These are phyloP conservation scores for Temnothorax nylanderi DNA, from an alignment of 1,140 invertebrate species.

Conservation along the genomic window DNA sequence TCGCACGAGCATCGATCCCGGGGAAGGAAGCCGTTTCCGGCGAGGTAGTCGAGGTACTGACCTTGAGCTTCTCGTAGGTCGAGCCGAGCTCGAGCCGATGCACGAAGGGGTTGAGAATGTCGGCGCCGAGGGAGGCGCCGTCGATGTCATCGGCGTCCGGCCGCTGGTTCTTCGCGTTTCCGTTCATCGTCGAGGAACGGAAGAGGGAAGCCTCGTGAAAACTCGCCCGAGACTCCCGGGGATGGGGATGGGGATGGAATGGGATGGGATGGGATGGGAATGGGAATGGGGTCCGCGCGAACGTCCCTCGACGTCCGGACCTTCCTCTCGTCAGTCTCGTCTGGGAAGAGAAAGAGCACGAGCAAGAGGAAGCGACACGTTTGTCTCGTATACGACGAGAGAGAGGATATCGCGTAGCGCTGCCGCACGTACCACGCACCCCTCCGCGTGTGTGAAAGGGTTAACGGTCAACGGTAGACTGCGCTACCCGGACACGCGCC, in stretches of 20 bases:
- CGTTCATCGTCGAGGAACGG: constrained; percentile 39
- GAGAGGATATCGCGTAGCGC: not conserved
- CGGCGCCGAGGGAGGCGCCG: constrained; percentile 80
- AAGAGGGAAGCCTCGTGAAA: not conserved
- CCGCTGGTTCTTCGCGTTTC: constrained; percentile 52
- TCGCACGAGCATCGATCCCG: constrained; percentile 63
- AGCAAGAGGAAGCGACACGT: not conserved
- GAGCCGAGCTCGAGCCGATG: constrained; percentile 93
- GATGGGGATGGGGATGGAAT: not conserved
- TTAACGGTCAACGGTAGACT: constrained; percentile 68
- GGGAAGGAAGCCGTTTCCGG: not conserved
- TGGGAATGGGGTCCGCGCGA: not conserved
- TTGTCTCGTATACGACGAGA: not conserved
- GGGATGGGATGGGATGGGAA: not conserved
- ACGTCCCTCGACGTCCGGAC: not conserved
- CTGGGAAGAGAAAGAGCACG: not conserved
- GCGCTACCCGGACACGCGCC: constrained; percentile 53
- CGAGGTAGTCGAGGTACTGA: constrained; percentile 83
- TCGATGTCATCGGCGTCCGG: constrained; percentile 69
- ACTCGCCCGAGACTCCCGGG: not conserved
- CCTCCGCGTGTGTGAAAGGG: constrained; percentile 43
- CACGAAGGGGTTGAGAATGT: constrained; percentile 93
- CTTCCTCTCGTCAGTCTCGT: not conserved
- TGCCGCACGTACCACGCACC: not conserved
- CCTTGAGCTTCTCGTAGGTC: constrained; percentile 94